These are phyloP conservation scores for Magallana angulata DNA, from an alignment of 1,140 invertebrate species.

Conservation along the genomic window DNA sequence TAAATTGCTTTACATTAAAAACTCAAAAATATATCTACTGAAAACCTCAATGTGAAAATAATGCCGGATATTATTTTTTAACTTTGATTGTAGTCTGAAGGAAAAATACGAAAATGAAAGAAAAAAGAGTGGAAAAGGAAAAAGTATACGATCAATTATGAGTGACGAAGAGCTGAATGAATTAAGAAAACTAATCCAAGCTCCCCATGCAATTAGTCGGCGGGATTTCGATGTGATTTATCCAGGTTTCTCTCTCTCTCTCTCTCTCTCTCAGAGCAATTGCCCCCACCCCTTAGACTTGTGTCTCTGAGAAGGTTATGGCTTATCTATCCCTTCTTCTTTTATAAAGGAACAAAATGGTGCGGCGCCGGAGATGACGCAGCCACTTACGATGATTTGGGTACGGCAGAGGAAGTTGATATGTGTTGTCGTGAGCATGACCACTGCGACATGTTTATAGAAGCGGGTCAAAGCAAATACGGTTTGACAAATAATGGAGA, in stretches of 20 bases:
- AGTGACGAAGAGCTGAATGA: background rate
- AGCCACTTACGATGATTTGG: conserved; percentile 86
- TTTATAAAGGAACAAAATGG: conserved; percentile 85
- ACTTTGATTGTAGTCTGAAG: background rate
- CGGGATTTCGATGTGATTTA: background rate
- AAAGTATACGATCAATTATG: background rate
- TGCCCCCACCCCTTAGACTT: too few species aligned
- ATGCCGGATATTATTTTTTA: background rate
- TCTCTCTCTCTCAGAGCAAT: too few species aligned
- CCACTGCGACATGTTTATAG: conserved; percentile 83
- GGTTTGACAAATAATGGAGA: conserved; percentile 25
- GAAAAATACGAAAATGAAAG: conserved; percentile 5
- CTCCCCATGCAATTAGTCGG: background rate
- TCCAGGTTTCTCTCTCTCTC: background rate
- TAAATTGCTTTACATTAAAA: too few species aligned
- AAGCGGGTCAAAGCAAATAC: background rate
- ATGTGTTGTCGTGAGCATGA: conserved; percentile 91
- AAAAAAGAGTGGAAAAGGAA: background rate
- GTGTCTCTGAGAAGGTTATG: background rate
- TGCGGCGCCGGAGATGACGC: conserved; percentile 90
- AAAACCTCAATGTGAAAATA: too few species aligned
- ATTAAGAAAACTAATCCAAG: background rate
- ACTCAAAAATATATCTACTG: too few species aligned
- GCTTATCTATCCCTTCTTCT: background rate
- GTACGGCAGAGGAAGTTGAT: conserved; percentile 87